Percentiles rank a stretch among this genome's conserved stretches.
Evolutionary conservation across 2,797 vertebrate genomes (phyloP).

Genomic region (Thalassophryne amazonica): DNA sequence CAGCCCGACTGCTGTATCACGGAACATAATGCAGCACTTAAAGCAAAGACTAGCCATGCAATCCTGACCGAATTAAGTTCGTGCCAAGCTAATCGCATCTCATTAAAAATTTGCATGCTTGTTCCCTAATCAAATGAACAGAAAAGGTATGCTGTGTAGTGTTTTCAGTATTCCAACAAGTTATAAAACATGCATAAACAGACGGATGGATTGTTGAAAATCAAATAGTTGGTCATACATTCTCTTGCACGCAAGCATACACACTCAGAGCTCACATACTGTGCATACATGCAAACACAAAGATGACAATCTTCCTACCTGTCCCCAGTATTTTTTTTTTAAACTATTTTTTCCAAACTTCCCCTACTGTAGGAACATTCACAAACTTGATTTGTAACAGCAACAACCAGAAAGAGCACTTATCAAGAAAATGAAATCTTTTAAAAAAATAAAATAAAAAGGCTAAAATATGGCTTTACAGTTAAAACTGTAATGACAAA

Average conservation of each 20-base stretch:
- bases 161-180: constrained; percentile 50
- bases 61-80: constrained; percentile 28
- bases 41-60: constrained; percentile 46
- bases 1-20: constrained; percentile 23
- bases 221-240: constrained; percentile 59
- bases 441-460: constrained; percentile 21
- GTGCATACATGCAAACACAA: constrained; percentile 69
- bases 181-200: constrained; percentile 43
- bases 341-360: not conserved
- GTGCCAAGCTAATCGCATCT: constrained; percentile 28
- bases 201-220: constrained; percentile 58
- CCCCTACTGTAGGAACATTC: constrained; percentile 51
- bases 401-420: constrained; percentile 84
- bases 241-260: constrained; percentile 36
- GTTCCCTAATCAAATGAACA: constrained; percentile 56
- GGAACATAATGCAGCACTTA: constrained; percentile 28
- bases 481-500: constrained; percentile 74
- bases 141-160: constrained; percentile 56
- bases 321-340: constrained; percentile 3
- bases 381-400: constrained; percentile 79
- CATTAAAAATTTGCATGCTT: constrained; percentile 42
- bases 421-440: constrained; percentile 57
- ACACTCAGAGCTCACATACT: constrained; percentile 19
- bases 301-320: constrained; percentile 51
- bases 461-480: constrained; percentile 81